phyloP scores from a whole-genome alignment of 2,113 vertebrate species.

The Hemiscyllium ocellatum region DNA sequence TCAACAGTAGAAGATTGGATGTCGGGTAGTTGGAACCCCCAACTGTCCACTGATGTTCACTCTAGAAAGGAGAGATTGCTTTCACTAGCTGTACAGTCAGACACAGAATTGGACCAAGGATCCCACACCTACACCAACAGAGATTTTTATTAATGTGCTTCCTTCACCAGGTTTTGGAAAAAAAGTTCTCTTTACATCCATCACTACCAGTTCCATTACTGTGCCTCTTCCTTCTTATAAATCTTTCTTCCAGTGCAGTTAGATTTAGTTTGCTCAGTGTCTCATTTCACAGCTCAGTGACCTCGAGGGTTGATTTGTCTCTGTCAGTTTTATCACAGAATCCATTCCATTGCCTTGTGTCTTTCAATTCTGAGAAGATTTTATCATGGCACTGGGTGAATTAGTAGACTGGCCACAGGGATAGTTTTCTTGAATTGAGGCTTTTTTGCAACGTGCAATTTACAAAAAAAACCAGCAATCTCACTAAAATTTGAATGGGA shows the following conservation, averaged over 20 bases:
- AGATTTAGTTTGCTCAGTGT: not conserved
- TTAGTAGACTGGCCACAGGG: not conserved
- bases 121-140: not conserved
- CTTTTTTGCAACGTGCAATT: not conserved
- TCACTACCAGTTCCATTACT: not conserved
- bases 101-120: not conserved
- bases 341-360: not conserved
- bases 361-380: not conserved
- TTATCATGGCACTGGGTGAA: not conserved
- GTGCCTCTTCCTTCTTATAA: not conserved
- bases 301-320: not conserved
- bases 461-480: not conserved
- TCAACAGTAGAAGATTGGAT: not conserved
- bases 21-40: not conserved
- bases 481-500: not conserved
- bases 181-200: not conserved
- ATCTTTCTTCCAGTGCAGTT: not conserved
- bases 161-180: not conserved
- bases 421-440: not conserved
- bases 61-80: not conserved
- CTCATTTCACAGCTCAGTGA: not conserved
- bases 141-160: not conserved
- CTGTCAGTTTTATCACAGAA: not conserved
- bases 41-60: too few species aligned
- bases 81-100: not conserved